Evolutionary conservation across 2,797 vertebrate genomes (phyloP), one percentile per base, ranked within the genome.

Genomic region (Hirundo rustica): DNA sequence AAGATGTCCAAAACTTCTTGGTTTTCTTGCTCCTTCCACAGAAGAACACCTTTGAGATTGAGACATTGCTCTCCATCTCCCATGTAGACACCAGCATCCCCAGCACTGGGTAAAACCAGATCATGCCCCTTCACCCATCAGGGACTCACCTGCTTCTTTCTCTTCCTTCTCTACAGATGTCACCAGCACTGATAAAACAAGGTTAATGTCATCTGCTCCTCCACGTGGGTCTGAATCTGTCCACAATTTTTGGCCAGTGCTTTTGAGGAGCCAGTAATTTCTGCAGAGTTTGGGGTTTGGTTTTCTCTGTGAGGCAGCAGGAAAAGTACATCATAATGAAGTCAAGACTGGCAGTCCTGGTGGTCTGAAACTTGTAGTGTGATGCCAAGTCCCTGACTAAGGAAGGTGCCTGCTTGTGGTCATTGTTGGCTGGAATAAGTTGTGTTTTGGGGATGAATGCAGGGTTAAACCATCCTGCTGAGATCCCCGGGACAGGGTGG

Each of bases 371-470:
- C 3, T 13, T 0, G 1, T 1, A 6, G 2, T 36, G 3, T 0
- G 0, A 7, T 23, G 11, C 9, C 18, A 51, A 3, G 3, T 3
- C 3, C 3, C 2, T 0, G 0, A 0, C 1, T 10, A 29, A 26
- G 6, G 22, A 42, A 60, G 18, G 9, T 32, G 21, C 2, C 23
- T 40, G 7, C 1, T 3, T 29, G 22, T 3, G 9, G 5, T 7
- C 7, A 20, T 17, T 16, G 4, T 5, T 20, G 32, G 4, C 3
- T 7, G 3, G 11, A 38, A 0, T 7, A 5, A 0, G 0, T 38
- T 38, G 38, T 38, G 42, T 42, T 42, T 42, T 42, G 42, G 42
- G 15, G 42, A 42, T 42, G 14, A 16, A 16, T 42, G 40, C 40
- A 42, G 40, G 42, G 42, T 42, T 42, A 42, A 42, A 42, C 15